These are phyloP conservation scores for Netelia inedita DNA, from an alignment of 2,888 invertebrate species.

Conservation along the genomic window DNA sequence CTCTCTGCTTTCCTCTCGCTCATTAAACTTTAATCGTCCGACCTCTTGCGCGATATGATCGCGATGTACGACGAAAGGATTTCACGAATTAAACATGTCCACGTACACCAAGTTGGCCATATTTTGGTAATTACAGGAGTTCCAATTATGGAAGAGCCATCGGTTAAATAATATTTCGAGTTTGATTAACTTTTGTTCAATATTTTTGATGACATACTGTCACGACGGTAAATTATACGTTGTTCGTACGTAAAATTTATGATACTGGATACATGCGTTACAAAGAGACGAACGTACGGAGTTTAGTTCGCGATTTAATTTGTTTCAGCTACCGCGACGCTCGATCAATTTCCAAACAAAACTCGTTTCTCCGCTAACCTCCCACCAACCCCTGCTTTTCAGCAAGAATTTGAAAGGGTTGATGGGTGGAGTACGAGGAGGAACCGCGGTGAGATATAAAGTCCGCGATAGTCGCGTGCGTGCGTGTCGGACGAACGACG, in stretches of 20 bases:
- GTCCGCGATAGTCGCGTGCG: constrained; percentile 74
- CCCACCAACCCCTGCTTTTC: background rate
- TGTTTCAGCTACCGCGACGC: no score
- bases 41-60: constrained; percentile 35
- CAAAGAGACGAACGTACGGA: no score
- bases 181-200: no score
- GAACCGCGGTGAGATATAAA: background rate
- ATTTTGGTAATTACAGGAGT: background rate
- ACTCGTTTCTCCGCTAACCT: background rate
- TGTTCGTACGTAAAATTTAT: no score
- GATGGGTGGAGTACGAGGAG: background rate
- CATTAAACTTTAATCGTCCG: constrained; percentile 61
- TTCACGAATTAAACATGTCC: constrained; percentile 32
- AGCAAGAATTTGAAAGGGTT: constrained; percentile 13
- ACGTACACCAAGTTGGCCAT: background rate
- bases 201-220: no score
- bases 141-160: background rate
- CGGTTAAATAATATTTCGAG: background rate
- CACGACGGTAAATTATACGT: no score
- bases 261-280: no score
- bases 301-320: no score
- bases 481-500: constrained; percentile 81
- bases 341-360: background rate
- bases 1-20: constrained; percentile 52
- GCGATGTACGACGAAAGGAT: constrained; percentile 38